Percentiles rank a stretch among this genome's conserved stretches.
Evolutionary conservation across 2,113 vertebrate species (phyloP).

Genomic region (Alligator sinensis): DNA sequence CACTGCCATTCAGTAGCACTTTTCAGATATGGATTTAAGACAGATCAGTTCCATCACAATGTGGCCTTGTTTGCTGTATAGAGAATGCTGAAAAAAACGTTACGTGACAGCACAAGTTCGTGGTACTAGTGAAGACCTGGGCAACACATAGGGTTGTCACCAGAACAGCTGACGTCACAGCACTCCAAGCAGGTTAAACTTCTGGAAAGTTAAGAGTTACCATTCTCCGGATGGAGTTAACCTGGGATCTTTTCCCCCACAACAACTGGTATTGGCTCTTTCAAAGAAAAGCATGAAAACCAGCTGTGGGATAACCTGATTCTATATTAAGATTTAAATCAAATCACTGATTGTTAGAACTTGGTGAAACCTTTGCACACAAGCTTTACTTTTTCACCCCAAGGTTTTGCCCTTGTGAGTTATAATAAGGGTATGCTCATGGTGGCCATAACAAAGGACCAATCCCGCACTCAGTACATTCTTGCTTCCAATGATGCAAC

Average conservation of each 20-base stretch:
- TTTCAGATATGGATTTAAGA: background rate
- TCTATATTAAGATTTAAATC: fast-evolving
- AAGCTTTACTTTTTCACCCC: no score
- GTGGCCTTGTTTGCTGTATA: background rate
- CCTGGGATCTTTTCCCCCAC: background rate
- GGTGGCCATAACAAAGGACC: no score
- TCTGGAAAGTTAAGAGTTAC: background rate
- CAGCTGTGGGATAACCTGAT: background rate
- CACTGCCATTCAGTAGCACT: background rate
- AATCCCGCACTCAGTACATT: no score
- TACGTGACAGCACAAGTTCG: no score
- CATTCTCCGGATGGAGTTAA: background rate
- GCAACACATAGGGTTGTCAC: background rate
- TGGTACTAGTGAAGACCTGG: background rate
- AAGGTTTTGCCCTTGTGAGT: no score
- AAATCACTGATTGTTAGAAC: background rate
- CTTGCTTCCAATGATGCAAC: no score
- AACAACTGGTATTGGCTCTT: background rate
- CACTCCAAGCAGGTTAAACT: background rate
- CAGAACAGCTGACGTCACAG: background rate
- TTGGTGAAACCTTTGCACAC: no score
- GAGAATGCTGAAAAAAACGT: background rate
- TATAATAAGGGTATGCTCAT: no score
- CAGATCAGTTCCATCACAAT: background rate
- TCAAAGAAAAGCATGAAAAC: background rate